Conservation (phyloP, 2,888 invertebrate genomes). For the Orthosia cruda region DNA sequence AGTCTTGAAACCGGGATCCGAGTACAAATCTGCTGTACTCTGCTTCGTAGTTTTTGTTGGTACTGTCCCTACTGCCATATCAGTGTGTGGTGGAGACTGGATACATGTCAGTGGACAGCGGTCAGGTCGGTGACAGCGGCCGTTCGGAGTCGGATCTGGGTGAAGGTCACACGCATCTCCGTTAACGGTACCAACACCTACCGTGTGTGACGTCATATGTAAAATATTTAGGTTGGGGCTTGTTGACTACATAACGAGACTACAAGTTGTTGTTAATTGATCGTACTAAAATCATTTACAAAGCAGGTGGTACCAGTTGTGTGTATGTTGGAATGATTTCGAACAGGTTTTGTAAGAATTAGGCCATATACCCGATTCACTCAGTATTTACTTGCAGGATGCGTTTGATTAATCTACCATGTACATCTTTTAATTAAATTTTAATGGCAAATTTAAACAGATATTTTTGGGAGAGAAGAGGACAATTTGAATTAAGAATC, state of each 20-base stretch:
- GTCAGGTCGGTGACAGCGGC: conserved; percentile 41
- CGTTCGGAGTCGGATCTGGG: conserved; percentile 49
- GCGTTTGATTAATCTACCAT: too few relatives aligned
- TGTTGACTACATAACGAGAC: conserved; percentile 9
- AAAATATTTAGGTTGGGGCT: conserved; percentile 15
- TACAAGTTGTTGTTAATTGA: neutral
- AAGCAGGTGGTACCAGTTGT: too few relatives aligned
- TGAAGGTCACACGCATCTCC: conserved; percentile 69
- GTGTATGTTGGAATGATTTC: neutral
- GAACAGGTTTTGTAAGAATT: neutral
- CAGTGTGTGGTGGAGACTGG: neutral
- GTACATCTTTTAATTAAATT: too few relatives aligned
- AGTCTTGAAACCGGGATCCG: too few relatives aligned
- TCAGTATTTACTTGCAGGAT: too few relatives aligned
- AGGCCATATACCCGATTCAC: too few relatives aligned
- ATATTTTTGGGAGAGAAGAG: too few relatives aligned
- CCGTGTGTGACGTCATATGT: conserved; percentile 35
- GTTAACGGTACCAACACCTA: conserved; percentile 48
- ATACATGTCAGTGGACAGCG: conserved; percentile 20
- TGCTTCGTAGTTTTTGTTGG: neutral
- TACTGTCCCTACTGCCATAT: neutral
- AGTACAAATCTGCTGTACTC: too few relatives aligned
- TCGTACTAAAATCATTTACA: too few relatives aligned
- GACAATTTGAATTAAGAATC: too few relatives aligned
- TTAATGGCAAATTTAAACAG: too few relatives aligned